Base-by-base conservation (phyloP, 2,888 invertebrate genomes). In the Patella depressa region DNA sequence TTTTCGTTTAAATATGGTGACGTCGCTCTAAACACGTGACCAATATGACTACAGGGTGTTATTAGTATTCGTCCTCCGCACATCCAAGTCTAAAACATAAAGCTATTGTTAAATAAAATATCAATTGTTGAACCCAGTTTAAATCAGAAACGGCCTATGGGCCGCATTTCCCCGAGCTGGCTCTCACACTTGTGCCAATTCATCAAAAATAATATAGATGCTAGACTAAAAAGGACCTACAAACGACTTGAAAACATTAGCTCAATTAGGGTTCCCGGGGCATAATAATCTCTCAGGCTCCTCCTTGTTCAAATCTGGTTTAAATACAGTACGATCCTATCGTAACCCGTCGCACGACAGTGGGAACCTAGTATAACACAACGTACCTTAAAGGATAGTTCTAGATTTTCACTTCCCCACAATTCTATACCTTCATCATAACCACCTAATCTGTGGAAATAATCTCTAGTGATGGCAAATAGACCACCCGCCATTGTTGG, bases 351-450 rank as follows among this genome's bases (percentile, higher is more conserved):
- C 69, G 2, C 3, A 45, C 1, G 45, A 45, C 45, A 45, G 4
- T 45, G 7, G 1, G 45, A 45, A 45, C 45, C 45, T 9, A 45
- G 7, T 1, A 45, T 7, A 9, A 45, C 7, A 45, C 45, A 45
- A 81, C 85, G 75, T 86, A 94, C 94, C 92, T 98, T 98, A 92
- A 99, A 98, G 0, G 98, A 98, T 45, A 99, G 93, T 92, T 98
- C 98, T 80, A 98, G 93, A 93, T 99, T 98, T 92, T 99, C 98
- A 71, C 98, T 98, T 81, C 99, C 99, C 99, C 99, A 99, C 88
- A 99, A 99, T 91, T 99, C 99, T 92, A 99, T 99, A n/a, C 98
- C 99, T 74, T 96, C 96, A 92, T 99, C 99, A 92, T 99, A 99
- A 69, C 97, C 97, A 76, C 99, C 99, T 70, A 99, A 93, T 84